phyloP scores from a whole-genome alignment of 2,888 invertebrate genomes.

The Tiphia femorata region DNA sequence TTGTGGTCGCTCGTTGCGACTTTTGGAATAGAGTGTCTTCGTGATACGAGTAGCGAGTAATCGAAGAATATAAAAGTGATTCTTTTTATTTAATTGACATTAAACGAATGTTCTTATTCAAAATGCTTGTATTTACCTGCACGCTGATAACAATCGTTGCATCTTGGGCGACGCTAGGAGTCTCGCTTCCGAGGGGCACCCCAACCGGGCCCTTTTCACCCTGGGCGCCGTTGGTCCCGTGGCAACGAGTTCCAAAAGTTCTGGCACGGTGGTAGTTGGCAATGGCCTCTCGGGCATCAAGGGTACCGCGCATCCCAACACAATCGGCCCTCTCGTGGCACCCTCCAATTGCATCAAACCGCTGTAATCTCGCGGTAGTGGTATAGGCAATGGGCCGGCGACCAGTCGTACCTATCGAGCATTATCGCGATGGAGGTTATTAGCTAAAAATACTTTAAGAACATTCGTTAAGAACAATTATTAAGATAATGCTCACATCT shows the following conservation, averaged over 20 bases:
- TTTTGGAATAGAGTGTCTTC: neutral
- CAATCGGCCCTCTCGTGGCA: constrained; percentile 65
- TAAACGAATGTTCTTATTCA: too few relatives aligned
- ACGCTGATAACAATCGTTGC: constrained; percentile 68
- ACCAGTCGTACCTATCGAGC: constrained; percentile 68
- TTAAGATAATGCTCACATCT: too few relatives aligned
- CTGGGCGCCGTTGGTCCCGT: constrained; percentile 64
- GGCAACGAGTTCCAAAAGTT: constrained; percentile 62
- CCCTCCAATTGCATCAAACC: constrained; percentile 68
- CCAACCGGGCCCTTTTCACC: constrained; percentile 61
- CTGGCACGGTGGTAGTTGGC: constrained; percentile 59
- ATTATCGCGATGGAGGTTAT: neutral
- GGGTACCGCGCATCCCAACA: constrained; percentile 70
- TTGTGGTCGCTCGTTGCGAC: neutral
- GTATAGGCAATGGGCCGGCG: constrained; percentile 65
- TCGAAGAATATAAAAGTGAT: neutral
- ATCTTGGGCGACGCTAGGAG: constrained; percentile 68
- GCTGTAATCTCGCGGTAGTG: constrained; percentile 67
- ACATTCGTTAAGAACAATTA: too few relatives aligned
- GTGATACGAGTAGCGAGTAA: neutral
- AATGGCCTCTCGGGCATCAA: constrained; percentile 61
- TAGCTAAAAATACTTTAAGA: too few relatives aligned
- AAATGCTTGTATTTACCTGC: constrained; percentile 54
- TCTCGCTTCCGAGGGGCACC: constrained; percentile 66
- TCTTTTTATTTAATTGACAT: neutral